Evolutionary conservation across 2,797 vertebrate genomes (phyloP), one percentile per base, ranked within the genome.

Genomic region (Lepilemur septentrionalis): DNA sequence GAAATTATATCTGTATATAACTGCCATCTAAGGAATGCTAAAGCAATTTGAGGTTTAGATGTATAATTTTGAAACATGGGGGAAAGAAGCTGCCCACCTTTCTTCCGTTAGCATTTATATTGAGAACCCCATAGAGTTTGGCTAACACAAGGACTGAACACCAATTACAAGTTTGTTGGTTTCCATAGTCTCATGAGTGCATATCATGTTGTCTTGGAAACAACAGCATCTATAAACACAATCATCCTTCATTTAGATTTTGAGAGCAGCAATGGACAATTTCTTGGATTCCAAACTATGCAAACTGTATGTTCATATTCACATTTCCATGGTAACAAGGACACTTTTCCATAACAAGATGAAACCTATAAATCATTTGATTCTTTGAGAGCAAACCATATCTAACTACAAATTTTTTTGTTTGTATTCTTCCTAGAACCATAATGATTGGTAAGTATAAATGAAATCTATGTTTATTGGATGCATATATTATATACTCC

Each of bases 201-300:
- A 73, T 89, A 94, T 72, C 23, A 72, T 76, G 85, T 95, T 96
- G 88, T 95, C 89, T 93, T 94, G 82, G 94, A 95, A 96, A 97
- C 93, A 76, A 73, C 82, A 86, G 22, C 63, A 46, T 57, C 25
- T 94, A 72, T 89, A 59, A 89, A 94, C 20, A 57, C 43, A 96
- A 52, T 75, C 73, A 28, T 52, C n/a, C 18, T 4, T 59, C 46
- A 80, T 94, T 94, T 95, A 95, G 67, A 92, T 32, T 88, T 13
- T 78, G 22, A 93, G 15, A 95, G 52, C 30, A 95, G 48, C 14
- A 87, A 57, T 86, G 59, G 57, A 52, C 15, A 89, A 6, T 55
- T 97, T 92, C 8, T 72, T 80, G 38, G n/a, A 96, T 93, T 85
- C 2, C 14, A 83, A 95, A 18, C 32, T 67, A 55, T 70, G 18